Evolutionary conservation across 1,140 invertebrate genomes (phyloP), one percentile per base, ranked within the genome.

Genomic region (Drosophila saltans): DNA sequence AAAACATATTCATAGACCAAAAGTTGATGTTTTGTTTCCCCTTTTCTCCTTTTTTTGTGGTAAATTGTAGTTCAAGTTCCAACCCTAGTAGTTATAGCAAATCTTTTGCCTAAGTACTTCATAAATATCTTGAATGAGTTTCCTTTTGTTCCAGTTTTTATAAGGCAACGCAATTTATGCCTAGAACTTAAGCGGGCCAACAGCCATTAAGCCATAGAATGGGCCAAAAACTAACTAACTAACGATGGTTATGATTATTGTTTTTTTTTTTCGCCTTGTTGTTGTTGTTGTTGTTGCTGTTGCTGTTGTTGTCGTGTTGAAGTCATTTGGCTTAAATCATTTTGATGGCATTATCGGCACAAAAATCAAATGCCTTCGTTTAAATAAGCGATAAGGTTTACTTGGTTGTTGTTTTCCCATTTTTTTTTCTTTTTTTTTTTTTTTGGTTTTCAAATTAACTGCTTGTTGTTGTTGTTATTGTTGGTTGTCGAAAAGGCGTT

Each of bases 321-420:
- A 66, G 81, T 57, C 55, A 28, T 36, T 43, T 75, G 57, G 70
- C 80, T 78, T 89, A 89, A 89, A 89, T 89, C 84, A 89, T 89
- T 75, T 69, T 72, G 45, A 65, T 89, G 84, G 84, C 84, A 89
- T 65, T 89, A 89, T 89, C 84, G 84, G 84, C 71, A 89, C 84
- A 80, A 88, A 69, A 89, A 88, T 88, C 84, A 88, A 88, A 88
- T 88, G 84, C 84, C 84, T 88, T 88, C 84, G 84, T 88, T 88
- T 88, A 88, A 89, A 88, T 82, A 85, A 76, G 84, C 84, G 84
- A 88, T 88, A 88, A 76, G 77, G 62, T 59, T 88, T 88, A 86
- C 79, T 85, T 85, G 61, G 60, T 75, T 75, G 69, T 76, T 75
- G 65, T 75, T 75, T 6, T 16, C 16, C 16, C 16, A 16, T 16